Conservation (phyloP, 2,113 vertebrate species). For the mouse (Mus musculus) region DNA sequence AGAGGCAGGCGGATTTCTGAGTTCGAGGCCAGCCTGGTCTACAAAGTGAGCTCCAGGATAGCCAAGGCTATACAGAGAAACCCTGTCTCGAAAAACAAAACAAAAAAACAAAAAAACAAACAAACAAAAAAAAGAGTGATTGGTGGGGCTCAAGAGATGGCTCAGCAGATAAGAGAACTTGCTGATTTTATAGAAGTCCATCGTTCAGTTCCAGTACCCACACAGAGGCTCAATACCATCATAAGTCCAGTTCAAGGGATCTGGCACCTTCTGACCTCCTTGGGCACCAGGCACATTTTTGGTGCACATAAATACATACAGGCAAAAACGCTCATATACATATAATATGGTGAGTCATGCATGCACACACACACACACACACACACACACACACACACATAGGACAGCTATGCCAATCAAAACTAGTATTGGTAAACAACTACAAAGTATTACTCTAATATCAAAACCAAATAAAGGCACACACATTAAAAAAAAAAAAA, state of each 20-base stretch:
- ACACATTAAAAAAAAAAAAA: not conserved
- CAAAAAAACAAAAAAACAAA: too few species aligned
- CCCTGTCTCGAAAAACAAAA: too few species aligned
- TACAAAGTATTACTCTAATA: not conserved
- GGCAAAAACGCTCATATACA: not conserved
- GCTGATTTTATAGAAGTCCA: not conserved
- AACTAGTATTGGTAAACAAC: not conserved
- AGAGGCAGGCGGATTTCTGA: too few species aligned
- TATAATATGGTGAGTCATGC: not conserved
- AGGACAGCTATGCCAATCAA: not conserved
- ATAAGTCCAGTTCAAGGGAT: not conserved
- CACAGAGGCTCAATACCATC: not conserved
- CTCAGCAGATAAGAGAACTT: not conserved
- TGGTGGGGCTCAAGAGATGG: not conserved
- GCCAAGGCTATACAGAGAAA: too few species aligned
- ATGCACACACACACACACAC: not conserved
- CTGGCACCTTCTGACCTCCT: not conserved
- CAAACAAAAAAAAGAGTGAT: too few species aligned
- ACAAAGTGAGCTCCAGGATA: too few species aligned
- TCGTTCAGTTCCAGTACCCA: not conserved
- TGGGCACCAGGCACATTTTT: not conserved
- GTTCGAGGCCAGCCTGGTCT: too few species aligned
- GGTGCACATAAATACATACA: not conserved
- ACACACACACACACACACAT: not conserved
- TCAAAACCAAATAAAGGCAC: not conserved